Evolutionary conservation across 2,888 invertebrate species (phyloP), one percentile per base, ranked within the genome.

Genomic region (Augochlorella aurata): DNA sequence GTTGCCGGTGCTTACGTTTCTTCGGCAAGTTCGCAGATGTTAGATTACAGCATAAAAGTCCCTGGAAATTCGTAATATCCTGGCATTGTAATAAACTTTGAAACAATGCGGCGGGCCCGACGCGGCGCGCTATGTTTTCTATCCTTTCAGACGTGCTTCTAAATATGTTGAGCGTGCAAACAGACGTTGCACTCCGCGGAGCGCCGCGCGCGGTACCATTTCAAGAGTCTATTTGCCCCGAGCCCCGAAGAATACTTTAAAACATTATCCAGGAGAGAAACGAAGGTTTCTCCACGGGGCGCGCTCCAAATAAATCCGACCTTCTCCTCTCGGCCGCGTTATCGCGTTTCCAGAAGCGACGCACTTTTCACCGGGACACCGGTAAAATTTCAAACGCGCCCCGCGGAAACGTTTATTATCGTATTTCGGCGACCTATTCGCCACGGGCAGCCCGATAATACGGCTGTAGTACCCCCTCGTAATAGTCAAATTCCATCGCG

Each of bases 151-250:
- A 24, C n/a, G 45, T 49, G 16, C 61, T 61, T 61, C 24, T 61
- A 61, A 61, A 61, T 24, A 61, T 61, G 61, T 61, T 29, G 61
- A 61, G 61, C 61, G 61, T 29, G 16, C 61, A 29, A 61, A 61
- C 24, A 61, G 16, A 61, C 61, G 24, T 47, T 47, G 47, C 12
- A 47, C 12, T 10, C 24, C 8, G 16, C 24, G 24, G 16, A 1
- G 24, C 14, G 12, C 24, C 14, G 61, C 16, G 61, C 61, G 61
- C 24, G 24, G 58, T 14, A 61, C 24, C 16, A 61, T 29, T 61
- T 29, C 24, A 61, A 61, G 14, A 61, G 24, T 61, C 16, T 29
- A 16, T 61, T 29, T 16, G 24, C 24, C 54, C 12, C 54, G 21
- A 2, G 61, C 24, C 14, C 14, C 61, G 61, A 24, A 61, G 61